Evolutionary conservation across 2,888 invertebrate species (phyloP).

Genomic region (Chaetogeoica ovagalla): DNA sequence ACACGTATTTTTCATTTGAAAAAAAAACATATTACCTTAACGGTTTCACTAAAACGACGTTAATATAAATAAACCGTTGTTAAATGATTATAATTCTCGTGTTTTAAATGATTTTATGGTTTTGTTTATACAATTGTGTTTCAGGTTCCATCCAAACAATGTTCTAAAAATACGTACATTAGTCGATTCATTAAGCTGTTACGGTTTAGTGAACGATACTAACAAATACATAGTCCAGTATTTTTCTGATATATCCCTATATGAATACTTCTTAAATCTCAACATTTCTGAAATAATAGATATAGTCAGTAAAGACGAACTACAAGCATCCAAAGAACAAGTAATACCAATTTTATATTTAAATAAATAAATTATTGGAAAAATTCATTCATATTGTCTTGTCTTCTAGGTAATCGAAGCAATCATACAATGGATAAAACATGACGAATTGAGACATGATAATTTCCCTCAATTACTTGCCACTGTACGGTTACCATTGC

Average conservation of each 20-base stretch:
- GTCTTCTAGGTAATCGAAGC: conserved; percentile 75
- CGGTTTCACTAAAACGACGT: too few species aligned
- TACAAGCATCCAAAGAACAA: conserved; percentile 78
- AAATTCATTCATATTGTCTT: not conserved
- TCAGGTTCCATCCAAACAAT: conserved; percentile 76
- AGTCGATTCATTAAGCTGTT: conserved; percentile 77
- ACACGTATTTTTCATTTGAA: too few species aligned
- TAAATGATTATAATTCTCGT: too few species aligned
- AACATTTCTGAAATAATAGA: conserved; percentile 68
- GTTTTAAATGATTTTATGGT: not conserved
- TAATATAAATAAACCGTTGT: not conserved
- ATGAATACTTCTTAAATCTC: conserved; percentile 75
- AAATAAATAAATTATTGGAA: not conserved
- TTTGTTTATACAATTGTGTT: conserved; percentile 49
- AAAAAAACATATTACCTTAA: not conserved
- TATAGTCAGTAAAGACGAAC: conserved; percentile 74
- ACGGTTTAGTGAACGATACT: conserved; percentile 71
- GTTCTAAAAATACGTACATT: conserved; percentile 79
- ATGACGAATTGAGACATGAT: conserved; percentile 65
- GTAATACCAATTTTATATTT: conserved; percentile 57
- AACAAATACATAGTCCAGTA: conserved; percentile 79
- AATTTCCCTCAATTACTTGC: conserved; percentile 73
- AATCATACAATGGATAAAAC: conserved; percentile 78
- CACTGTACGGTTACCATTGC: conserved; percentile 75
- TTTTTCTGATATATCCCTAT: conserved; percentile 75